Conservation (phyloP, 2,797 vertebrate genomes). For the Nothura maculosa region DNA sequence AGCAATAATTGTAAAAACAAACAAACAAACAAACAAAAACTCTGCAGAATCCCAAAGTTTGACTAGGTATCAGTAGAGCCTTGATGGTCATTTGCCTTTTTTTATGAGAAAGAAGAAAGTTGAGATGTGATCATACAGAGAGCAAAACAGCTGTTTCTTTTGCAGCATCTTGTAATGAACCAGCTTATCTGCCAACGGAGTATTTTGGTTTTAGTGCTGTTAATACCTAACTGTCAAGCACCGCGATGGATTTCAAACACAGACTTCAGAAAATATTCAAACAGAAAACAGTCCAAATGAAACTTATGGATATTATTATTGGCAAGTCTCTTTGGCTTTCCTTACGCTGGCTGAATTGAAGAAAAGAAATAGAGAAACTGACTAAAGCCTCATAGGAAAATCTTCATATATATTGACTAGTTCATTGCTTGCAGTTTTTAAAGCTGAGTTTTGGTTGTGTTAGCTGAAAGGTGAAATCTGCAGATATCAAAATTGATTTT, state of each 20-base stretch:
- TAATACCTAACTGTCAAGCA: neutral
- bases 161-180: neutral
- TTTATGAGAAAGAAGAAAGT: neutral
- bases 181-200: neutral
- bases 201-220: neutral
- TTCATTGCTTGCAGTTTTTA: neutral
- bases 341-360: neutral
- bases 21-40: too few species aligned
- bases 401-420: neutral
- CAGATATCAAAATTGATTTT: neutral
- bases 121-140: neutral
- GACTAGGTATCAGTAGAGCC: neutral
- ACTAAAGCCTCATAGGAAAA: neutral
- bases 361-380: neutral
- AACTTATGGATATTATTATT: neutral
- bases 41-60: neutral
- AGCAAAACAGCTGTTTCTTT: neutral
- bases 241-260: neutral
- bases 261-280: constrained; percentile 14
- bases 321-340: neutral
- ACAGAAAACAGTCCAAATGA: neutral
- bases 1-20: neutral
- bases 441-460: neutral
- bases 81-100: neutral
- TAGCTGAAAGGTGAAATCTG: neutral